Base-by-base conservation (phyloP, 2,113 vertebrate genomes). In the Microtus pennsylvanicus region DNA sequence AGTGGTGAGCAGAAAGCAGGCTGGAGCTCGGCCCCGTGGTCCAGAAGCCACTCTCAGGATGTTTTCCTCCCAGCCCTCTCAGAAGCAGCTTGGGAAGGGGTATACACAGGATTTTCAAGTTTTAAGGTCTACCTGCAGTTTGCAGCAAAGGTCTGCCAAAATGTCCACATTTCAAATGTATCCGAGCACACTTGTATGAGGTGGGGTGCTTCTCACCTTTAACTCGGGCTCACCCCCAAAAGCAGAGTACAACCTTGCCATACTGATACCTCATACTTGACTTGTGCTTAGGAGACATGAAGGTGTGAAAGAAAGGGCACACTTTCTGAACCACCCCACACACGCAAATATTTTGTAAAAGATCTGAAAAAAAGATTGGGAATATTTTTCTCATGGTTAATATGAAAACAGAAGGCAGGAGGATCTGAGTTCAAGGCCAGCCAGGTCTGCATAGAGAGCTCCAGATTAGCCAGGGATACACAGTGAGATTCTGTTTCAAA, bases 41-140 rank as follows among this genome's bases (percentile, higher is more conserved):
- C 16, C 42, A 26, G 14, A 87, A 78, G 61, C 14, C 12, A 42
- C 65, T 55, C 52, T 91, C 26, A 33, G 75, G 75, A 72, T 38
- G 55, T 80, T 65, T 33, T 69, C 67, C 67, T 87, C 55, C 90
- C 72, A 70, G 30, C 55, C 75, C 87, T 93, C 85, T 97, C 72
- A 91, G 81, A 55, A 80, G 82, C 45, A 70, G 19, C 89, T 24
- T 69, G 78, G 42, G 38, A 87, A 94, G 94, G 94, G 76, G 47
- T 67, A 47, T 14, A 17, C n/a, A 4, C n/a, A 24, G 14, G 30
- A 19, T 87, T 93, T 87, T 80, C 50, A 67, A 69, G 33, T 21
- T 83, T 96, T 94, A 61, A 83, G 87, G 93, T 72, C 75, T 55
- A 28, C 35, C 69, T 52, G 52, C 33, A 58, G 69, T 70, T 89